Evolutionary conservation across 2,888 invertebrate genomes (phyloP).

Genomic region (Pachliopta kotzebuea): DNA sequence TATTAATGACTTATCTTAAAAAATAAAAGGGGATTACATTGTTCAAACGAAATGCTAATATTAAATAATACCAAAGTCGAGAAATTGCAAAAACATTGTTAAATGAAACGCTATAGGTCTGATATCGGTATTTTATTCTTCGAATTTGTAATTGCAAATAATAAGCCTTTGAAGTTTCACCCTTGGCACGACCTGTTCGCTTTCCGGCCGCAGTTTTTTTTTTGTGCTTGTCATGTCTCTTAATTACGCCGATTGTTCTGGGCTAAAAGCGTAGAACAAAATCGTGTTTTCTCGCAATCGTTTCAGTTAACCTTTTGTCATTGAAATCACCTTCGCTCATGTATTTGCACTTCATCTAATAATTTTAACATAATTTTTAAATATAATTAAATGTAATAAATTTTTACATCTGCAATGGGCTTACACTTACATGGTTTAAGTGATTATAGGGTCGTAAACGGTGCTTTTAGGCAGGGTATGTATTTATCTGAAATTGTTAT

Average conservation of each 20-base stretch:
- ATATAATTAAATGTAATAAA: too few relatives aligned
- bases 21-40: too few relatives aligned
- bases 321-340: not conserved
- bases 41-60: too few relatives aligned
- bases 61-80: too few relatives aligned
- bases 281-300: slow-evolving; percentile 4
- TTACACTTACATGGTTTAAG: too few relatives aligned
- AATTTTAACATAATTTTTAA: too few relatives aligned
- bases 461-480: too few relatives aligned
- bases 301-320: slow-evolving; percentile 6
- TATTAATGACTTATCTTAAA: too few relatives aligned
- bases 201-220: slow-evolving; percentile 6
- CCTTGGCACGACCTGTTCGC: slow-evolving; percentile 2
- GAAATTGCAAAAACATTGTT: too few relatives aligned
- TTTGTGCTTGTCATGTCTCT: slow-evolving; percentile 14
- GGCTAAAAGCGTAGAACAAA: slow-evolving; percentile 4
- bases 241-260: slow-evolving; percentile 19
- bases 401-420: too few relatives aligned
- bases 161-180: not conserved
- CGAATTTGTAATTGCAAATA: not conserved
- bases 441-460: too few relatives aligned
- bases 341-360: not conserved
- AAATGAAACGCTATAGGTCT: not conserved
- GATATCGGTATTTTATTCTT: slow-evolving; percentile 3
- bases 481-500: too few relatives aligned